phyloP scores from a whole-genome alignment of 2,113 vertebrate genomes.

The Pedionomus torquatus region DNA sequence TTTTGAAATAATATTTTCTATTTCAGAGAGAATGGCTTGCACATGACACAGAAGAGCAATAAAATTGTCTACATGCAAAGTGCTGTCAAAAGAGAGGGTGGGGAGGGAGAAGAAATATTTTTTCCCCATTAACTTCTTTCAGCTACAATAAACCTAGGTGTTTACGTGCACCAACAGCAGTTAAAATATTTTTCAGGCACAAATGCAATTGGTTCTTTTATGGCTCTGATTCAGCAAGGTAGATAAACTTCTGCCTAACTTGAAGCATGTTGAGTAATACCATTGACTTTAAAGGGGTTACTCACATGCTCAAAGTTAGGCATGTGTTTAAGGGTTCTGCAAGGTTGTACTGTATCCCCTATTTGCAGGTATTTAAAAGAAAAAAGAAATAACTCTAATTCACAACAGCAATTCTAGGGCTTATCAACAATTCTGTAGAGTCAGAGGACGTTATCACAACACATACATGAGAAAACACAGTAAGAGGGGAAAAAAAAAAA shows the following conservation, averaged over 20 bases:
- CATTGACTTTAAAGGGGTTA: not conserved
- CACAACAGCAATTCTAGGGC: not conserved
- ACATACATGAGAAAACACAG: not conserved
- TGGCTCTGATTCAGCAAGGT: conserved; percentile 7
- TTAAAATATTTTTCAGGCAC: conserved; percentile 30
- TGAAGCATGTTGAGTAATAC: not conserved
- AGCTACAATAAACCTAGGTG: not conserved
- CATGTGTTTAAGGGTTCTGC: not conserved
- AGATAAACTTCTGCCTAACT: conserved; percentile 2
- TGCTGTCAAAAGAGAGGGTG: not conserved
- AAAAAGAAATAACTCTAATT: not conserved
- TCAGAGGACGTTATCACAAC: not conserved
- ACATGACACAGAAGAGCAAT: not conserved
- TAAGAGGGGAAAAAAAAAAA: not conserved
- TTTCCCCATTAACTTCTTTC: conserved; percentile 25
- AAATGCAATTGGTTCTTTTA: conserved; percentile 17
- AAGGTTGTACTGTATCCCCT: not conserved
- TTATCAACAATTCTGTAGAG: not conserved
- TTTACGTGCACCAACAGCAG: conserved; percentile 7
- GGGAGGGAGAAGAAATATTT: not conserved
- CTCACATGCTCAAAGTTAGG: not conserved
- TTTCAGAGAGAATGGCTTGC: not conserved
- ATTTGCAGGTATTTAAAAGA: not conserved
- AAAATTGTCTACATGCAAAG: not conserved
- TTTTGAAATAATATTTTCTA: not conserved